phyloP scores from a whole-genome alignment of 2,113 vertebrate genomes.

The Proterorhinus semilunaris region DNA sequence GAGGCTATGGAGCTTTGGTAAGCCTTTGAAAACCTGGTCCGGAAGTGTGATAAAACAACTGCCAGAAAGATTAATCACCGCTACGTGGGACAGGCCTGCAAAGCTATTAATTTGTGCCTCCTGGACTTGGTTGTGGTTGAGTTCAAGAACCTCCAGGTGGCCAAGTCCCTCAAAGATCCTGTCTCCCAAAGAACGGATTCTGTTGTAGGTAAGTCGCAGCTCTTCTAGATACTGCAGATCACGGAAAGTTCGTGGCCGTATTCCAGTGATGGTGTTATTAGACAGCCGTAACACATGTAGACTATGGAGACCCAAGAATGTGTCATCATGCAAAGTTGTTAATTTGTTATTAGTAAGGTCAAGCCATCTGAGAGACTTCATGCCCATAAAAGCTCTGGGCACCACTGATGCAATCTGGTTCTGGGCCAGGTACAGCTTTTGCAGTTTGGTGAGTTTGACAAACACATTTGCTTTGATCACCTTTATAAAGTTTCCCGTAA shows the following conservation, averaged over 20 bases:
- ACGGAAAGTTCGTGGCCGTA: conserved; percentile 86
- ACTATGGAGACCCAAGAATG: conserved; percentile 85
- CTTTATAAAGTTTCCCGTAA: conserved; percentile 86
- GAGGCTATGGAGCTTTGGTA: conserved; percentile 88
- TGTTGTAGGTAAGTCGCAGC: conserved; percentile 87
- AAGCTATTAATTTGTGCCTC: conserved; percentile 83
- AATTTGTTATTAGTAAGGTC: conserved; percentile 92
- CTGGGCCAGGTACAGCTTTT: conserved; percentile 91
- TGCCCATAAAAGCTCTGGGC: conserved; percentile 86
- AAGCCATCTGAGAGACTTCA: conserved; percentile 92
- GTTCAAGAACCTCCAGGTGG: conserved; percentile 87
- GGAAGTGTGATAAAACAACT: conserved; percentile 86
- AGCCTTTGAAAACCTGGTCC: conserved; percentile 83
- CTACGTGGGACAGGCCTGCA: conserved; percentile 82
- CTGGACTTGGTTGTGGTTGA: conserved; percentile 90
- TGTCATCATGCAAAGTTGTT: conserved; percentile 83
- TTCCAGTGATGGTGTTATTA: conserved; percentile 82
- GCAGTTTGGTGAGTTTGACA: conserved; percentile 84
- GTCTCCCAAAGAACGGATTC: conserved; percentile 78
- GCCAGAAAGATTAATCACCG: conserved; percentile 89
- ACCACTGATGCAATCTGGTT: conserved; percentile 87
- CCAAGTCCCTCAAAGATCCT: conserved; percentile 87
- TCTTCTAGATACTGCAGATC: conserved; percentile 93
- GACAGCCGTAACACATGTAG: conserved; percentile 90
- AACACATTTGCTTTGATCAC: conserved; percentile 90